Evolutionary conservation across 2,888 invertebrate genomes (phyloP).

Genomic region (Hirtodrosophila confusa): DNA sequence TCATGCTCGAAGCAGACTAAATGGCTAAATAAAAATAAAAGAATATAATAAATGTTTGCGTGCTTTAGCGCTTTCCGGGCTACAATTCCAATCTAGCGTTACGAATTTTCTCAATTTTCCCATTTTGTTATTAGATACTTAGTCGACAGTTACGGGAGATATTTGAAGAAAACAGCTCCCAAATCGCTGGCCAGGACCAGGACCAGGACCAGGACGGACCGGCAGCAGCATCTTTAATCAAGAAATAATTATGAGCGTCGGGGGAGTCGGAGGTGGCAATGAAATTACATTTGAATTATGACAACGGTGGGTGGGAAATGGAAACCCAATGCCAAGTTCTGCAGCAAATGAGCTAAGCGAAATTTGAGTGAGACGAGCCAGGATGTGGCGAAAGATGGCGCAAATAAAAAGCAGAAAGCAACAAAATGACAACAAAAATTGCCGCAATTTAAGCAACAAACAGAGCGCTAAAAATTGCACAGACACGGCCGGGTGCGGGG

Average conservation of each 20-base stretch:
- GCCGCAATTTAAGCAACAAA: slow-evolving; percentile 69
- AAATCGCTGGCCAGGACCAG: slow-evolving; percentile 21
- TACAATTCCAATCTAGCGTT: slow-evolving; percentile 8
- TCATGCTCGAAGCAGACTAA: too few species aligned
- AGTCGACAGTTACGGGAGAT: slow-evolving; percentile 31
- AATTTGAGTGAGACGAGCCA: slow-evolving; percentile 55
- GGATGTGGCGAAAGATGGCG: slow-evolving; percentile 28
- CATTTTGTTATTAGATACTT: slow-evolving; percentile 25
- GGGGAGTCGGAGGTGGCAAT: slow-evolving; percentile 57
- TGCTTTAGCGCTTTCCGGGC: neutral
- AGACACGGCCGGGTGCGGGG: slow-evolving; percentile 6
- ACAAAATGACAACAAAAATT: slow-evolving; percentile 14
- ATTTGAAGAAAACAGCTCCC: slow-evolving; percentile 21
- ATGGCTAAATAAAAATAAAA: too few species aligned
- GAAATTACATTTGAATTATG: slow-evolving; percentile 80
- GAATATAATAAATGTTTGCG: too few species aligned
- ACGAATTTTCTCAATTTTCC: slow-evolving; percentile 24
- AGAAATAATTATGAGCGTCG: slow-evolving; percentile 79
- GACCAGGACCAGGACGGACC: neutral
- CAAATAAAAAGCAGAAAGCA: slow-evolving; percentile 47
- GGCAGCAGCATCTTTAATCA: slow-evolving; percentile 71
- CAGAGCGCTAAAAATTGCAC: slow-evolving; percentile 66
- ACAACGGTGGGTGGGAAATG: slow-evolving; percentile 12
- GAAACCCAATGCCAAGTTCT: slow-evolving; percentile 40
- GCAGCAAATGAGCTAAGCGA: slow-evolving; percentile 75